phyloP scores from a whole-genome alignment of 2,797 vertebrate species.

The Melanotaenia maccullochi region DNA sequence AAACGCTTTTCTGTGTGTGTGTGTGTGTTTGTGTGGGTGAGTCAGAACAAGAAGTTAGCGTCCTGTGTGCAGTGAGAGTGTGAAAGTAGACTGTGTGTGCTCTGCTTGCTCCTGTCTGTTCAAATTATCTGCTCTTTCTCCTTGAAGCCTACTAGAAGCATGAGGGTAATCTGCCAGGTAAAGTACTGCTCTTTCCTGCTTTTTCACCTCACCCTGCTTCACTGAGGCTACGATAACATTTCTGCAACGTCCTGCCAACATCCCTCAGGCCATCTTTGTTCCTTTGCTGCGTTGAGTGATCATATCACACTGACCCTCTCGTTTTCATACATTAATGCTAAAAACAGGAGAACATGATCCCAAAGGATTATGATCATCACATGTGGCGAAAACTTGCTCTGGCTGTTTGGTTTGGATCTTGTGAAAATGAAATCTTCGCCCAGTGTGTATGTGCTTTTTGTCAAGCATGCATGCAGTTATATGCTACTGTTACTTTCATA shows the following conservation, averaged over 20 bases:
- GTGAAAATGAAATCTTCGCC: constrained; percentile 77
- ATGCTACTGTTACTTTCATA: constrained; percentile 54
- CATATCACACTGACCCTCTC: constrained; percentile 56
- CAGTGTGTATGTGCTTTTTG: constrained; percentile 65
- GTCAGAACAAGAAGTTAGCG: constrained; percentile 18
- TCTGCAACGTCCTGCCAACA: constrained; percentile 76
- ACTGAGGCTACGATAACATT: constrained; percentile 79
- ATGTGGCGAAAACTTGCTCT: constrained; percentile 30
- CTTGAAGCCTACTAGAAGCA: constrained; percentile 99
- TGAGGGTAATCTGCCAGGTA: constrained; percentile 99
- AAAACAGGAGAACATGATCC: constrained; percentile 41
- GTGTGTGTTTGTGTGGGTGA: constrained; percentile 16
- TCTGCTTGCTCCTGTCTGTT: constrained; percentile 89
- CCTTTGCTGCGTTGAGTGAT: constrained; percentile 54
- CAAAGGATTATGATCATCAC: constrained; percentile 33
- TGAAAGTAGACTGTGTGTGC: constrained; percentile 41
- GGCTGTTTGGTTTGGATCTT: constrained; percentile 74
- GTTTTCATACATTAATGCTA: constrained; percentile 26
- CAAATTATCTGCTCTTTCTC: constrained; percentile 94
- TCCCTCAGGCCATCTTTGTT: constrained; percentile 42
- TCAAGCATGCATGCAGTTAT: constrained; percentile 64
- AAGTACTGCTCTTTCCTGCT: constrained; percentile 88
- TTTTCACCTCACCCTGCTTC: constrained; percentile 78
- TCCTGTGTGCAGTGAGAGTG: constrained; percentile 25
- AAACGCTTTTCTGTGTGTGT: constrained; percentile 33